Evolutionary conservation across 2,797 vertebrate genomes (phyloP).

Genomic region (Falco novaeseelandiae): DNA sequence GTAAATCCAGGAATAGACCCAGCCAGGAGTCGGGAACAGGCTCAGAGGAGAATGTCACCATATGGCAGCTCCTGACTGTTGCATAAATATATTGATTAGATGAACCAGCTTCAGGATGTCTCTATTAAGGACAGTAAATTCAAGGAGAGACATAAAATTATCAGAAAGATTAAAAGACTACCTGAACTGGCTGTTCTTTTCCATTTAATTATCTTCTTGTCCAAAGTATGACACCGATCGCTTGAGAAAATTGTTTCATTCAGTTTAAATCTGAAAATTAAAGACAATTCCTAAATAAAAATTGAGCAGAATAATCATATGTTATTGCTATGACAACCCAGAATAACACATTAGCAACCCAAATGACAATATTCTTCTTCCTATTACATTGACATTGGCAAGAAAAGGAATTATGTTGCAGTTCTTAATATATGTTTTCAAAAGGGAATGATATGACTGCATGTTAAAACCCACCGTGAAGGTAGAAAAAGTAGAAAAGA

Average conservation of each 20-base stretch:
- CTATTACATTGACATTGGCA: not conserved
- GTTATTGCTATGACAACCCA: conserved; percentile 20
- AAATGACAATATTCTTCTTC: conserved; percentile 2
- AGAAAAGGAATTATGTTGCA: not conserved
- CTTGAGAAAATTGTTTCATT: not conserved
- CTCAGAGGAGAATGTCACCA: conserved; percentile 65
- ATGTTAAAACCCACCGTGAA: not conserved
- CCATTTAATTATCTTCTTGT: not conserved
- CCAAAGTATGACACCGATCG: accelerated
- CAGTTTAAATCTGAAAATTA: not conserved
- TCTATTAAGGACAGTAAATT: conserved; percentile 36
- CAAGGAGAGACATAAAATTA: not conserved
- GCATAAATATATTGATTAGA: conserved; percentile 65
- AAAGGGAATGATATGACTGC: not conserved
- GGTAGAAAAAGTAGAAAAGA: not conserved
- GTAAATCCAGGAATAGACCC: conserved; percentile 68
- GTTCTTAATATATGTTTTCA: not conserved
- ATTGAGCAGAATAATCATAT: not conserved
- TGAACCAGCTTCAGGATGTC: conserved; percentile 51
- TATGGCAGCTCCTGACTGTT: conserved; percentile 62
- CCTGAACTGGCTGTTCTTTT: not conserved
- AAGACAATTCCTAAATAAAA: conserved; percentile 29
- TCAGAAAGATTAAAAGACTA: not conserved
- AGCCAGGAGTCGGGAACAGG: conserved; percentile 47
- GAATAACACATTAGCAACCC: not conserved